phyloP scores from a whole-genome alignment of 2,888 invertebrate genomes.

The Laothoe populi region DNA sequence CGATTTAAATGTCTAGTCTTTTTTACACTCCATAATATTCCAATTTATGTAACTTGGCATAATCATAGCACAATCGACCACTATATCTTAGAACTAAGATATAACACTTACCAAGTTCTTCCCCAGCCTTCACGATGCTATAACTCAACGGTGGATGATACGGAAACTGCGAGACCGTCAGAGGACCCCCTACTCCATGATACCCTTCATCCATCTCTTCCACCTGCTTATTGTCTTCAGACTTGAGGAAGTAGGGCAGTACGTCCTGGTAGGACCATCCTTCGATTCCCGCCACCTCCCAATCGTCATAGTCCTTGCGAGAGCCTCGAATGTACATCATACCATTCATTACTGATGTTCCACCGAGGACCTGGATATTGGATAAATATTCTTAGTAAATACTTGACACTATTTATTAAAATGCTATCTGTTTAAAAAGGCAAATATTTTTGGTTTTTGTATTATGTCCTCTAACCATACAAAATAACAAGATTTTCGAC shows the following conservation, averaged over 20 bases:
- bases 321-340: conserved; percentile 98
- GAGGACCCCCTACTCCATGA: conserved; percentile 90
- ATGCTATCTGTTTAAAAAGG: no score
- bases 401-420: no score
- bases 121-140: conserved; percentile 90
- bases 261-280: conserved; percentile 97
- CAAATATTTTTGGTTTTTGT: no score
- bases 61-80: no score
- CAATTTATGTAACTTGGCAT: no score
- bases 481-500: no score
- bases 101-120: conserved; percentile 89
- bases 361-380: conserved; percentile 89
- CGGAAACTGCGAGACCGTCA: conserved; percentile 92
- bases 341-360: conserved; percentile 96
- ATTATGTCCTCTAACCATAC: no score
- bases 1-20: no score
- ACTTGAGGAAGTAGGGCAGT: conserved; percentile 94
- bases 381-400: not conserved
- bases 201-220: conserved; percentile 90
- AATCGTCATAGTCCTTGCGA: conserved; percentile 93
- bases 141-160: conserved; percentile 93
- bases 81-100: no score
- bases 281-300: conserved; percentile 93
- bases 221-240: conserved; percentile 90
- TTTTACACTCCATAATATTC: no score